Conservation (phyloP, 2,113 vertebrate genomes). For the Muntiacus muntjak region DNA sequence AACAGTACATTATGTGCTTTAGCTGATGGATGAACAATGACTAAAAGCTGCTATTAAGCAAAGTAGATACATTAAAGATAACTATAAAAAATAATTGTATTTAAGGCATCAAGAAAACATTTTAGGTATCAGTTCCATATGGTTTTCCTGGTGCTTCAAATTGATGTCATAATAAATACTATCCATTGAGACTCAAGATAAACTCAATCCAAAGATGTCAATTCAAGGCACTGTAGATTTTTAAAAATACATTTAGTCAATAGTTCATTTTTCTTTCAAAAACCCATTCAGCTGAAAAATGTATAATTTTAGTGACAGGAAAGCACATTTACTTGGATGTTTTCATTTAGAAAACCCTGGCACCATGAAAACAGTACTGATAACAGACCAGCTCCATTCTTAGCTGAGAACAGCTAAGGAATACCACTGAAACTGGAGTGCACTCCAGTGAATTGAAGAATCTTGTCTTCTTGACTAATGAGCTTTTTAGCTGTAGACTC, state of each 20-base stretch:
- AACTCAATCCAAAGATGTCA: background rate
- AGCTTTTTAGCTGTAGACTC: background rate
- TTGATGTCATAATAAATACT: background rate
- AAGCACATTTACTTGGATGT: background rate
- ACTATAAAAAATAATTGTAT: slow-evolving; percentile 77
- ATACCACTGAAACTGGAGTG: background rate
- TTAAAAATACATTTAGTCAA: background rate
- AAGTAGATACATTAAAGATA: slow-evolving; percentile 71
- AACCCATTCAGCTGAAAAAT: background rate
- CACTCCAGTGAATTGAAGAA: background rate
- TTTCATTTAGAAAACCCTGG: background rate
- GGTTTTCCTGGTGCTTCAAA: slow-evolving; percentile 47
- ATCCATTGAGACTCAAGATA: background rate
- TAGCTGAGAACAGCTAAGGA: background rate
- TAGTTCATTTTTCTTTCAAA: background rate
- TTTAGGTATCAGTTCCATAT: slow-evolving; percentile 60
- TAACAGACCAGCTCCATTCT: background rate
- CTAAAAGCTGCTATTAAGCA: slow-evolving; percentile 67
- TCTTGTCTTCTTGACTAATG: background rate
- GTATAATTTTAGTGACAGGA: background rate
- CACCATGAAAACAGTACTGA: background rate
- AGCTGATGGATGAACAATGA: slow-evolving; percentile 70
- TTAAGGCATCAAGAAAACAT: slow-evolving; percentile 70
- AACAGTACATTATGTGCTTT: slow-evolving; percentile 73
- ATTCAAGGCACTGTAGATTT: background rate